Conservation (phyloP, 1,140 invertebrate genomes). For the Magallana gigas region DNA sequence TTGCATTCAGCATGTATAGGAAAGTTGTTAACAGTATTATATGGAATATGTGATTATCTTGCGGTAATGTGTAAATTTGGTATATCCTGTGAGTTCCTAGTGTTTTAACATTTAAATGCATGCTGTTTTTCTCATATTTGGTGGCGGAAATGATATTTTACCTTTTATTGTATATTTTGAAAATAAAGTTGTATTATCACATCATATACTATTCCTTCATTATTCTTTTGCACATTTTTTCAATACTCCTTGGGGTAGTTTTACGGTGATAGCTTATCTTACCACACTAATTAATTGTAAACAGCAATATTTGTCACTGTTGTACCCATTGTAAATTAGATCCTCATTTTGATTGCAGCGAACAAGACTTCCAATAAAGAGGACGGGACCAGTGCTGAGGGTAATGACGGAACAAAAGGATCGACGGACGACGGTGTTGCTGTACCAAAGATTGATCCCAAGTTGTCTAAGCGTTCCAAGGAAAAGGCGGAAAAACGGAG, state of each 20-base stretch:
- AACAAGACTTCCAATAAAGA: conserved; percentile 18
- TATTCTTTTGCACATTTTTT: too few species aligned
- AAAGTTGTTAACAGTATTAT: not conserved
- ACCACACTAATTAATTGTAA: not conserved
- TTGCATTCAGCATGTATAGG: not conserved
- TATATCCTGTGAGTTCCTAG: too few species aligned
- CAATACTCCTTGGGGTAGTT: too few species aligned
- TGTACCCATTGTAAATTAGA: conserved; percentile 18
- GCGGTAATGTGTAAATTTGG: too few species aligned
- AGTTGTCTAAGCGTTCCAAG: conserved; percentile 22
- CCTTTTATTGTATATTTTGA: too few species aligned
- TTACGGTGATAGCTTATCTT: not conserved
- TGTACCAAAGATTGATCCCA: conserved; percentile 18
- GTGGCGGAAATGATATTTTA: too few species aligned
- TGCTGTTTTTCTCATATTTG: too few species aligned
- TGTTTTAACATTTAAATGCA: too few species aligned
- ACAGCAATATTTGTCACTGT: not conserved
- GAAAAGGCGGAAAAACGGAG: conserved; percentile 18
- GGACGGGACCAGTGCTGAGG: conserved; percentile 2
- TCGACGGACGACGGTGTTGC: not conserved
- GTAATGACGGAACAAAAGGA: not conserved
- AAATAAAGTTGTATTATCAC: too few species aligned
- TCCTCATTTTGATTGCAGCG: conserved; percentile 32
- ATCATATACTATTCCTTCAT: too few species aligned
- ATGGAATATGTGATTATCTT: not conserved